phyloP scores from a whole-genome alignment of 2,888 invertebrate genomes.

The Phyllotreta cruciferae region DNA sequence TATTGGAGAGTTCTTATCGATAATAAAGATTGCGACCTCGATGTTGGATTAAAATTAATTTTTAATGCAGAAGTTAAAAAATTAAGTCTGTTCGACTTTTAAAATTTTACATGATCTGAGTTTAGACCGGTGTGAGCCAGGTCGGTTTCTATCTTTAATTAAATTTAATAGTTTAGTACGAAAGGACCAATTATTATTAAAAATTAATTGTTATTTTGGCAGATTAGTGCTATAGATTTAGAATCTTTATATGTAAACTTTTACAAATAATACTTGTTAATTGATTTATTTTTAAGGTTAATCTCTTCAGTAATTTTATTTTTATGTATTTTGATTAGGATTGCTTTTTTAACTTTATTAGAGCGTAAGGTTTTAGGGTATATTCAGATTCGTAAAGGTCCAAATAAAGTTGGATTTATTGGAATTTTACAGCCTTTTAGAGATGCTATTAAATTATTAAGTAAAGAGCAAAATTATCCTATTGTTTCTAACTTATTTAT shows the following conservation, averaged over 20 bases:
- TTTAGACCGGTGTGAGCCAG: conserved; percentile 86
- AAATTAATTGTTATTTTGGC: conserved; percentile 69
- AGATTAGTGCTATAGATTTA: conserved; percentile 76
- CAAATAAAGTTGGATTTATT: conserved; percentile 71
- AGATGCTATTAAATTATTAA: conserved; percentile 77
- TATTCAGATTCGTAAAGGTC: conserved; percentile 77
- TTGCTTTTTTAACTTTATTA: conserved; percentile 76
- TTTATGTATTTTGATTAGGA: conserved; percentile 68
- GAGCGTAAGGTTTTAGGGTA: conserved; percentile 76
- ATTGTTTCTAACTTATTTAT: conserved; percentile 66
- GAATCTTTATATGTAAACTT: conserved; percentile 69
- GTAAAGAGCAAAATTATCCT: conserved; percentile 68
- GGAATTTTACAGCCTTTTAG: conserved; percentile 75
- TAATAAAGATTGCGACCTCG: conserved; percentile 84
- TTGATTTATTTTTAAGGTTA: conserved; percentile 55
- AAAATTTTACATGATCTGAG: conserved; percentile 81
- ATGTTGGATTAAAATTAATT: conserved; percentile 84
- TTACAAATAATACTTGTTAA: conserved; percentile 66
- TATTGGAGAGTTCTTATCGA: conserved; percentile 77
- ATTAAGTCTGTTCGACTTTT: conserved; percentile 83
- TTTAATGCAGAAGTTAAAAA: conserved; percentile 71
- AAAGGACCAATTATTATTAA: conserved; percentile 74
- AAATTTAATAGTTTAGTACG: conserved; percentile 74
- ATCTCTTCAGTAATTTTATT: conserved; percentile 63
- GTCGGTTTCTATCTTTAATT: conserved; percentile 83